These are phyloP conservation scores for Polylopha cassiicola DNA, from an alignment of 2,888 invertebrate species.

Conservation along the genomic window DNA sequence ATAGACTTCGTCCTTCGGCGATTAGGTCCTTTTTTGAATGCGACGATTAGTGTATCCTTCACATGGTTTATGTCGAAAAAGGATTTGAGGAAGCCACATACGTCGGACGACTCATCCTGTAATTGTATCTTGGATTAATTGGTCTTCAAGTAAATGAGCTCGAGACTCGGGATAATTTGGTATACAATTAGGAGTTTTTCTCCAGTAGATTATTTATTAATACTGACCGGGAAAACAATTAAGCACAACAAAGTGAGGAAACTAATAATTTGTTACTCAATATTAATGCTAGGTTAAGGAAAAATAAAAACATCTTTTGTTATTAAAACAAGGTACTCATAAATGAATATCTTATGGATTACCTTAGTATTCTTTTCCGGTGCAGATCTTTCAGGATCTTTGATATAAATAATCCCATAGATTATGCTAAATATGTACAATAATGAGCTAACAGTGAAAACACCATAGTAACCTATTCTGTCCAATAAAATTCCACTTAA, in stretches of 20 bases:
- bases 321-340: conserved; percentile 3
- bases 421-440: conserved; percentile 60
- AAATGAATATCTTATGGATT: conserved; percentile 15
- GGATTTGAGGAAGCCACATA: conserved; percentile 45
- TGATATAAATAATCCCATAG: conserved; percentile 62
- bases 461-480: conserved; percentile 70
- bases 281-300: conserved; percentile 20
- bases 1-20: conserved; percentile 55
- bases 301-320: not conserved
- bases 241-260: not conserved
- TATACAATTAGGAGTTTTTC: too few species aligned
- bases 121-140: conserved; percentile 30
- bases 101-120: conserved; percentile 37
- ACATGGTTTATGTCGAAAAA: conserved; percentile 75
- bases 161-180: not conserved
- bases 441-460: conserved; percentile 59
- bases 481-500: conserved; percentile 61
- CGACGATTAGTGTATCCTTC: conserved; percentile 66
- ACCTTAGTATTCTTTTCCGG: conserved; percentile 39
- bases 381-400: conserved; percentile 47
- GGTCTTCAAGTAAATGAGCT: not conserved
- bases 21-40: conserved; percentile 69
- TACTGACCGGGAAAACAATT: too few species aligned
- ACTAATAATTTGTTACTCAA: conserved; percentile 26
- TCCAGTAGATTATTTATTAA: too few species aligned